Evolutionary conservation across 1,140 invertebrate species (phyloP).

Genomic region (Galleria mellonella): DNA sequence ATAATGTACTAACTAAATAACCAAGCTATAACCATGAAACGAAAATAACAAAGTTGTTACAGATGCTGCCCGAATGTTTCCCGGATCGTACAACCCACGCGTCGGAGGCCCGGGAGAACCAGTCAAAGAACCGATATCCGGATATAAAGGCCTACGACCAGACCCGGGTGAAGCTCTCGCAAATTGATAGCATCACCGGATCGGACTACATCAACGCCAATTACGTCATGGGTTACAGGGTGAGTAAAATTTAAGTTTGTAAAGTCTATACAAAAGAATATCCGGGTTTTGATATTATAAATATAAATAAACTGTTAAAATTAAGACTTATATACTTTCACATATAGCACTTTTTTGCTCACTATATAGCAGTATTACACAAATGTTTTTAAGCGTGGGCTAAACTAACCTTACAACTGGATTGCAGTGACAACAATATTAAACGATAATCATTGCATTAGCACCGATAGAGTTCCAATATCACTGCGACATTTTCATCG

Average conservation of each 20-base stretch:
- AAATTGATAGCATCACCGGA: slow-evolving; percentile 84
- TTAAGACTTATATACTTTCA: too few relatives aligned
- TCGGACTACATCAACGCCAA: slow-evolving; percentile 97
- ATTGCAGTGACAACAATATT: too few relatives aligned
- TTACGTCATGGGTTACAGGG: slow-evolving; percentile 91
- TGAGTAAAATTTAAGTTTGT: slow-evolving; percentile 18
- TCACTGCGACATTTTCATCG: too few relatives aligned
- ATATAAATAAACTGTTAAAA: too few relatives aligned
- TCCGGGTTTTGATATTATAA: too few relatives aligned
- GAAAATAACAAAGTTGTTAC: slow-evolving; percentile 43
- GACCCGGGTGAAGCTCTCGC: slow-evolving; percentile 87
- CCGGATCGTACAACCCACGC: slow-evolving; percentile 89
- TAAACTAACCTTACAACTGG: too few relatives aligned
- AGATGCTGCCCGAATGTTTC: slow-evolving; percentile 88
- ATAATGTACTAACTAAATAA: neutral
- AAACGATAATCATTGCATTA: too few relatives aligned
- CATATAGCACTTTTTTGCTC: too few relatives aligned
- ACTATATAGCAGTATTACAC: too few relatives aligned
- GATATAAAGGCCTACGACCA: slow-evolving; percentile 96
- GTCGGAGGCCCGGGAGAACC: slow-evolving; percentile 91
- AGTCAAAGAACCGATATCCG: slow-evolving; percentile 90
- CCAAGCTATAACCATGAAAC: slow-evolving; percentile 4
- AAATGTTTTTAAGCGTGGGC: too few relatives aligned
- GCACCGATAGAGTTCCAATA: too few relatives aligned
- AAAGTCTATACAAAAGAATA: too few relatives aligned